These are phyloP conservation scores for Mylabris sibirica DNA, from an alignment of 2,888 invertebrate genomes.

Conservation along the genomic window DNA sequence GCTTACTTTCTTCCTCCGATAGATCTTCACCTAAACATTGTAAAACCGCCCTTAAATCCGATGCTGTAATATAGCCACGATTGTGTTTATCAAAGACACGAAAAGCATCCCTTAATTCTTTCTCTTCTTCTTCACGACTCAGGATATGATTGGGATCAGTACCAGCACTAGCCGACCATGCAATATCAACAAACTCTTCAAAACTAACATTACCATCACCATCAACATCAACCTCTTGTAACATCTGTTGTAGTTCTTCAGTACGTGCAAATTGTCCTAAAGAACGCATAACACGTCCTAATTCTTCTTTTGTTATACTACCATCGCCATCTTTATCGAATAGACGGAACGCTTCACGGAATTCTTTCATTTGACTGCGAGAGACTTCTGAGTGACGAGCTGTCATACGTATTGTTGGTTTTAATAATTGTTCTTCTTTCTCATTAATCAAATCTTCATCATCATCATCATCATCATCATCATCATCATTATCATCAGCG, in stretches of 20 bases:
- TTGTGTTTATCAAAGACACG: conserved; percentile 91
- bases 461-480: neutral
- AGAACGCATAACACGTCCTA: conserved; percentile 85
- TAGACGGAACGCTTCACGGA: conserved; percentile 84
- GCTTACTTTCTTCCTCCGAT: conserved; percentile 89
- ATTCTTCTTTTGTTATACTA: conserved; percentile 85
- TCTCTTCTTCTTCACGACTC: conserved; percentile 83
- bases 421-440: conserved; percentile 21
- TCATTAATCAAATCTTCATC: conserved; percentile 1
- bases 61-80: conserved; percentile 90
- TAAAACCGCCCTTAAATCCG: conserved; percentile 84
- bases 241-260: conserved; percentile 86
- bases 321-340: conserved; percentile 91
- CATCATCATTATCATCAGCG: neutral
- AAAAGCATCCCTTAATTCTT: conserved; percentile 85
- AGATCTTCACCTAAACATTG: conserved; percentile 90
- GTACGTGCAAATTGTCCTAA: conserved; percentile 87
- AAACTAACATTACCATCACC: conserved; percentile 87
- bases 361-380: conserved; percentile 86
- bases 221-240: conserved; percentile 71
- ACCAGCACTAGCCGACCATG: conserved; percentile 58
- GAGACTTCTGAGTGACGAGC: conserved; percentile 63
- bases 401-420: conserved; percentile 36
- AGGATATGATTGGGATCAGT: conserved; percentile 60
- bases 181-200: conserved; percentile 86